Evolutionary conservation across 1,140 invertebrate genomes (phyloP).

Genomic region (Artemia franciscana): DNA sequence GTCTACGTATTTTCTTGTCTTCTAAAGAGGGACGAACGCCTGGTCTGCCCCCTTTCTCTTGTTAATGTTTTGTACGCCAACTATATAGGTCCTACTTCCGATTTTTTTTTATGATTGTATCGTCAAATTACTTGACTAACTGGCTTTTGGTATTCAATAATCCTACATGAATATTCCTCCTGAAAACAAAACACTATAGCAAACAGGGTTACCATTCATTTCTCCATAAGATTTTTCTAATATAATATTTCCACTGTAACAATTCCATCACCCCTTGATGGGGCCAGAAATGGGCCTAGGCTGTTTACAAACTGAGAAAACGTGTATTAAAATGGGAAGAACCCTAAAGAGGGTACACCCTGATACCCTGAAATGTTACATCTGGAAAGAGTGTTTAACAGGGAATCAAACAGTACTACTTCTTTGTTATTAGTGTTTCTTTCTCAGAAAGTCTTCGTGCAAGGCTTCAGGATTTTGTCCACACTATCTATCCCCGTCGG

Average conservation of each 20-base stretch:
- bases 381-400: no score
- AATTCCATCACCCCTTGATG: no score
- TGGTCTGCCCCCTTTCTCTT: background rate
- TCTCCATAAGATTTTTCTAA: background rate
- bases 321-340: no score
- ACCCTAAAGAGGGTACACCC: no score
- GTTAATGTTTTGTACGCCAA: background rate
- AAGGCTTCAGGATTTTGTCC: no score
- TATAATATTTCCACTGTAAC: background rate
- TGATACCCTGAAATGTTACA: no score
- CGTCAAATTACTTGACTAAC: background rate
- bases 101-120: background rate
- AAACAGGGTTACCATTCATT: background rate
- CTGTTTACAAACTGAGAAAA: no score
- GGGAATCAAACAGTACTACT: no score
- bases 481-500: no score
- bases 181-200: background rate
- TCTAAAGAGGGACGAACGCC: background rate
- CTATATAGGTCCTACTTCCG: background rate
- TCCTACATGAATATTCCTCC: background rate
- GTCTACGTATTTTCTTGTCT: background rate
- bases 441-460: no score
- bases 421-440: no score
- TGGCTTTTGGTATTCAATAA: background rate
- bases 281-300: no score